Percentiles rank a stretch among this genome's conserved stretches.
Evolutionary conservation across 2,113 vertebrate species (phyloP).

Genomic region (Herpailurus yagouaroundi): DNA sequence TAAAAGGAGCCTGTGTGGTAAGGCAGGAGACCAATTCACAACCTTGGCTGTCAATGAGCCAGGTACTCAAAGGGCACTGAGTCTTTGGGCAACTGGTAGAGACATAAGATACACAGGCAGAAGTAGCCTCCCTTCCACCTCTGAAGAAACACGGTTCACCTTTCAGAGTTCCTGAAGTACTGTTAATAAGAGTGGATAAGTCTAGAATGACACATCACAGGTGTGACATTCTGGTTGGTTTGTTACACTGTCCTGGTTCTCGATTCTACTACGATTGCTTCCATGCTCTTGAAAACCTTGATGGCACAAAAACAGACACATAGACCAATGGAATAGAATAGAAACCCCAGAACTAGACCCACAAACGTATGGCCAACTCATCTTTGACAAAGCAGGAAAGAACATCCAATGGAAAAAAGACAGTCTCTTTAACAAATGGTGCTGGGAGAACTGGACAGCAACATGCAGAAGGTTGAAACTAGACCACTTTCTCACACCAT

Average conservation of each 20-base stretch:
- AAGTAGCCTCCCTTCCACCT: background rate
- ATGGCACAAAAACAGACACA: no score
- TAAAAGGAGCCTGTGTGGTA: background rate
- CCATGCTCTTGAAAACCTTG: constrained; percentile 35
- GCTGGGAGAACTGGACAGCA: no score
- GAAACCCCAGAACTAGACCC: no score
- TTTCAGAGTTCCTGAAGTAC: constrained; percentile 11
- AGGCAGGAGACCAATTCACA: background rate
- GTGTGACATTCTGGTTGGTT: background rate
- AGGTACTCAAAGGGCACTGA: background rate
- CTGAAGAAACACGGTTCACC: background rate
- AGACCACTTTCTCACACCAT: no score
- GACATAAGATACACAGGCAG: background rate
- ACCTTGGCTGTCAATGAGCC: background rate
- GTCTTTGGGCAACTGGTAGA: background rate
- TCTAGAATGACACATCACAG: background rate
- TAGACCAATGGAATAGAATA: no score
- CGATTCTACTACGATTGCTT: background rate
- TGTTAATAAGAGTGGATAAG: background rate
- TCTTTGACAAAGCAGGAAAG: no score
- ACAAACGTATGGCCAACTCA: no score
- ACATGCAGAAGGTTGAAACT: no score
- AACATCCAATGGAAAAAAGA: no score
- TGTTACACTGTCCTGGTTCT: constrained; percentile 22
- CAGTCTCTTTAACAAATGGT: no score